Evolutionary conservation across 2,797 vertebrate species (phyloP).

Genomic region (Chromobotia macracanthus): DNA sequence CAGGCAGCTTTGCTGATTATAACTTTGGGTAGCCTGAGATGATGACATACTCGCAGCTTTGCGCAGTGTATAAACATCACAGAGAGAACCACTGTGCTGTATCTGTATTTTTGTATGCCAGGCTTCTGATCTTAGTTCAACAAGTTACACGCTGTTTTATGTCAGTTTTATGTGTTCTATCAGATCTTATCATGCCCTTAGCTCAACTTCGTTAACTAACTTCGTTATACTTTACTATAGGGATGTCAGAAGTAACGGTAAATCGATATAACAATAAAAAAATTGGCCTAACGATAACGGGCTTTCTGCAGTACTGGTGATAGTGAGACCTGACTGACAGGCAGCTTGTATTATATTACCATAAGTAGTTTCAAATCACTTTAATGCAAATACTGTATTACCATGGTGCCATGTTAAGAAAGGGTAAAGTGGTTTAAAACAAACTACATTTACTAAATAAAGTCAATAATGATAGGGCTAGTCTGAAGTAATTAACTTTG

Average conservation of each 20-base stretch:
- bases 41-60: not conserved
- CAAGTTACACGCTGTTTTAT: not conserved
- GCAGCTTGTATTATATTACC: no score
- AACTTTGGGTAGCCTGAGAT: not conserved
- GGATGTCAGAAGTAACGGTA: not conserved
- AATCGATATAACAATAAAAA: not conserved
- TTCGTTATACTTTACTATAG: constrained; percentile 15
- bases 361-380: no score
- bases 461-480: not conserved
- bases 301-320: not conserved
- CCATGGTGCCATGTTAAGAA: not conserved
- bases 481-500: constrained; percentile 18
- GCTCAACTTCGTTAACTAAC: constrained; percentile 20
- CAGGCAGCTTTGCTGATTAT: not conserved
- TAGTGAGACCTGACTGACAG: not conserved
- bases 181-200: not conserved
- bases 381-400: not conserved
- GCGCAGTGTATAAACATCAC: not conserved
- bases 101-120: not conserved
- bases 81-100: not conserved
- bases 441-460: not conserved
- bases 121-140: not conserved
- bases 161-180: not conserved
- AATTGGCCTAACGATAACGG: not conserved
- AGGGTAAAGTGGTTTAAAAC: no score